Evolutionary conservation across 2,113 vertebrate species (phyloP).

Genomic region (Corythornis cristatus): DNA sequence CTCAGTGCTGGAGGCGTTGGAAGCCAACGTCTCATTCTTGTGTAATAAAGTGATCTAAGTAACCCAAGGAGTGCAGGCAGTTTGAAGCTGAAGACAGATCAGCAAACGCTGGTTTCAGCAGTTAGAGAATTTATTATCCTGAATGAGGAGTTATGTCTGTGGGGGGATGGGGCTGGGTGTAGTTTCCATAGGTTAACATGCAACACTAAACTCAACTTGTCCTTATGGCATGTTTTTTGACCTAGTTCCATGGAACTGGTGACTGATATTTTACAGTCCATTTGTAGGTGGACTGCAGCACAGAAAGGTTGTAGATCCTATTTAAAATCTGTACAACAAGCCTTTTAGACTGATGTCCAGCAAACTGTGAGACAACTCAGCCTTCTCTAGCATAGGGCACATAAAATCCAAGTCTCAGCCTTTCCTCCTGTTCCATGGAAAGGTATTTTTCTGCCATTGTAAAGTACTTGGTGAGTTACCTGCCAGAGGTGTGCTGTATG

Average conservation of each 20-base stretch:
- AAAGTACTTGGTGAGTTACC: neutral
- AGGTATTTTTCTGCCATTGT: neutral
- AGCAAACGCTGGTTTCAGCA: neutral
- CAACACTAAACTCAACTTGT: neutral
- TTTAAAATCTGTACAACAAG: neutral
- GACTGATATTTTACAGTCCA: neutral
- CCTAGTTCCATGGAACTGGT: neutral
- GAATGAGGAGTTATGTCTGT: neutral
- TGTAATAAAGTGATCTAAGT: neutral
- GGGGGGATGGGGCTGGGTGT: neutral
- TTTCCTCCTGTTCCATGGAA: neutral
- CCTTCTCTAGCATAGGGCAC: neutral
- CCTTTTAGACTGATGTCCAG: neutral
- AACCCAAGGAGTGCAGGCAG: neutral
- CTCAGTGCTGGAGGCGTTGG: neutral
- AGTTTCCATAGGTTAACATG: neutral
- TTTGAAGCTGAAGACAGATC: neutral
- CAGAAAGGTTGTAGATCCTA: neutral
- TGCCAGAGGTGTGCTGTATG: neutral
- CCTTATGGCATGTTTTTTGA: neutral
- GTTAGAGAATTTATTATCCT: neutral
- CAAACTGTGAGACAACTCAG: neutral
- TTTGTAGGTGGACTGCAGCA: neutral
- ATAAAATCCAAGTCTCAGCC: neutral
- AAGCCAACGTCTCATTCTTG: neutral